Evolutionary conservation across 2,797 vertebrate genomes (phyloP).

Genomic region (Acanthurus leucopareius): DNA sequence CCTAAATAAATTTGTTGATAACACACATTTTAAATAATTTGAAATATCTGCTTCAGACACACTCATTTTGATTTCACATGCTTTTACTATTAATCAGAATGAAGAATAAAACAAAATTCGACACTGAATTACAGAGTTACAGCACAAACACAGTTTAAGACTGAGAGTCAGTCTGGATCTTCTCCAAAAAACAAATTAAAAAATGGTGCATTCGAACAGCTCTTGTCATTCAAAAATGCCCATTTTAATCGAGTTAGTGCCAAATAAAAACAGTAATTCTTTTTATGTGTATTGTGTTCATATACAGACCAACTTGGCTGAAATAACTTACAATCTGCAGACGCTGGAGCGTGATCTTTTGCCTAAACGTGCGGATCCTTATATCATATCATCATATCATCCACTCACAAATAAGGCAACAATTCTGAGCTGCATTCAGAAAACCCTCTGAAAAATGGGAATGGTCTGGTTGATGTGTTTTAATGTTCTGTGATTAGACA

Average conservation of each 20-base stretch:
- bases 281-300: not conserved
- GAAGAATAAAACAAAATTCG: not conserved
- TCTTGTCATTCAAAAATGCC: not conserved
- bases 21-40: too few relatives aligned
- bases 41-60: not conserved
- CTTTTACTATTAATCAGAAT: not conserved
- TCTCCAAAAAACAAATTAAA: not conserved
- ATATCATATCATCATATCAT: not conserved
- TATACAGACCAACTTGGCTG: not conserved
- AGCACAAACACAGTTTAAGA: not conserved
- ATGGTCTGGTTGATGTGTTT: not conserved
- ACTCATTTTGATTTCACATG: not conserved
- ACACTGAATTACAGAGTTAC: not conserved
- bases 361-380: not conserved
- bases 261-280: constrained; percentile 4
- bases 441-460: not conserved
- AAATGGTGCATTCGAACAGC: fast-evolving
- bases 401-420: not conserved
- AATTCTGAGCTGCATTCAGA: not conserved
- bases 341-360: not conserved
- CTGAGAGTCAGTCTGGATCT: too few relatives aligned
- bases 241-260: not conserved
- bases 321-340: not conserved
- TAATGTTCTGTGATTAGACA: not conserved
- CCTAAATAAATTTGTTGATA: too few relatives aligned